Evolutionary conservation across 2,113 vertebrate genomes (phyloP), one percentile per base, ranked within the genome.

Genomic region (Cyanistes caeruleus): DNA sequence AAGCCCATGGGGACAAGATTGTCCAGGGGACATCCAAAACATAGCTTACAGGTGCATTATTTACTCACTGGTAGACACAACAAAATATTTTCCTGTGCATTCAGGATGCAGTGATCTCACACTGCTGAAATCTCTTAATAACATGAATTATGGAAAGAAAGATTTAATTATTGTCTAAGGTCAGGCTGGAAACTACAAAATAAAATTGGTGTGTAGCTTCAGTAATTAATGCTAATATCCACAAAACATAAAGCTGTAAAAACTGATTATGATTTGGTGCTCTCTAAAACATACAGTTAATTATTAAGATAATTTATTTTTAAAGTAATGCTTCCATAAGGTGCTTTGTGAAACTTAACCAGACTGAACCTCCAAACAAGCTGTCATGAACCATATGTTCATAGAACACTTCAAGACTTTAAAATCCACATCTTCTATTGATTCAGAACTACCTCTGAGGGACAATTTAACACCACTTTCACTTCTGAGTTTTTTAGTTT

Each of bases 181-280:
- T 65, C 74, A 87, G 67, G n/a, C 53, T 74, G 51, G 49, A 85
- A 79, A 89, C 56, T 21, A 41, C 28, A 79, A 93, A 94, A 87
- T 77, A 58, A 94, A 93, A 85, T 24, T 7, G 6, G 22, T 55
- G n/a, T 74, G 37, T 52, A 44, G 51, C 22, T 43, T 76, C 62
- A 73, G 67, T 83, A 91, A 91, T 87, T 69, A 79, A 70, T 85
- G 86, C 68, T 90, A 64, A 93, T 64, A 76, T 64, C 46, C 43
- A 52, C 18, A 11, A 90, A 90, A 90, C 73, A 85, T 14, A 74
- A 69, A 77, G 24, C 48, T 77, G 58, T 76, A 43, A 87, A 87
- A 76, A 88, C 14, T 72, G 39, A 75, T 70, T 85, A 53, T 39
- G 19, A 76, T 77, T 93, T 46, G 33, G 13, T 60, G 43, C 16